Evolutionary conservation across 2,113 vertebrate genomes (phyloP).

Genomic region (Fregata magnificens): DNA sequence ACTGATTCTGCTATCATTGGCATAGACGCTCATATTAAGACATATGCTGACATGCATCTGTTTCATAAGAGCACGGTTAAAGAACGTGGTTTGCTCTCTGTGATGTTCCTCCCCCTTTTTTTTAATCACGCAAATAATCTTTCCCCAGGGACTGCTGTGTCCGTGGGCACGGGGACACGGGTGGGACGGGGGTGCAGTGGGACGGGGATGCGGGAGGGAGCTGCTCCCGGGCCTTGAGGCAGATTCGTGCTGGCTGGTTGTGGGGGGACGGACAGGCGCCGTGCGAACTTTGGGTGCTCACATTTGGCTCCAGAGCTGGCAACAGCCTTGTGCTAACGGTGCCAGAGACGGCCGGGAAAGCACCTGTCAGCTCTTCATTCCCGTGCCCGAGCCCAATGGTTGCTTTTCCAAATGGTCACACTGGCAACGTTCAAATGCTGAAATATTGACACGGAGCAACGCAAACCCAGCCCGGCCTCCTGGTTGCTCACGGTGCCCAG

Average conservation of each 20-base stretch:
- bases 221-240: neutral
- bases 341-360: neutral
- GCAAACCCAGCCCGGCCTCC: neutral
- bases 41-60: neutral
- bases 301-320: neutral
- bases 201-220: fast-evolving
- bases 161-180: neutral
- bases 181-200: neutral
- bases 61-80: neutral
- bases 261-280: neutral
- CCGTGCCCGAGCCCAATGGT: fast-evolving
- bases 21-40: neutral
- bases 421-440: neutral
- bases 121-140: neutral
- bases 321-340: neutral
- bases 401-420: neutral
- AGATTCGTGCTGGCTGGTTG: neutral
- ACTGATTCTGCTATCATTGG: neutral
- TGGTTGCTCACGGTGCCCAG: neutral
- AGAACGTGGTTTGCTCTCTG: neutral
- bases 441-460: fast-evolving
- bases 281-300: neutral
- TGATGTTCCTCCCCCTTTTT: neutral
- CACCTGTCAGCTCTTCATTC: fast-evolving
- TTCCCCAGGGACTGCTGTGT: neutral